Base-by-base conservation (phyloP, 2,797 vertebrate species). In the Enoplosus armatus region DNA sequence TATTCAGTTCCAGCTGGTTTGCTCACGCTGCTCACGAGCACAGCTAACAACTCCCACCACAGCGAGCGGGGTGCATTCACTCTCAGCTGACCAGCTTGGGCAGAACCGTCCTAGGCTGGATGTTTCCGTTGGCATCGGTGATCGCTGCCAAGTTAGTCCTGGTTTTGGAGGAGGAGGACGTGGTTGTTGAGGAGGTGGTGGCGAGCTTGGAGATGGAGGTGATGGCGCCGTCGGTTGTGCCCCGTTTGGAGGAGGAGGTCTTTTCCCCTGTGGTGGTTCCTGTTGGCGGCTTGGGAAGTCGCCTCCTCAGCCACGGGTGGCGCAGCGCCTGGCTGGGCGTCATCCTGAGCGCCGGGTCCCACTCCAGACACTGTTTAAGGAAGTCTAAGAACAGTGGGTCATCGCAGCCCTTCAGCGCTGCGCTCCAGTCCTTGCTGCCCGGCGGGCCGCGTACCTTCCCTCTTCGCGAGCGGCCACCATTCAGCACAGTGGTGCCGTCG, bases 51-150 rank as follows among this genome's bases (percentile, higher is more conserved):
- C 24, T 56, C 60, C 62, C 75, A 15, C 61, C 65, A 66, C 79
- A 37, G 87, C 75, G 33, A 64, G 81, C n/a, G 85, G 89, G 82
- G 83, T 60, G 84, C 78, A 29, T 37, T 86, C 72, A 75, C 76
- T 89, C 92, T 99, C 97, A 99, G 95, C 97, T 99, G 89, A 99
- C 97, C 43, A 99, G 96, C 95, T 99, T 99, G 94, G 98, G 98
- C 96, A 99, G 96, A 85, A 99, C 97, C 81, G 98, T 99, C 95
- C 98, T 95, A 72, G 98, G 96, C 93, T 99, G 98, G 94, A 99
- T 97, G 97, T 99, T 99, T 80, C 98, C 98, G 77, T 99, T 99
- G 94, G 98, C 98, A 79, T 99, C 98, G 0, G 98, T 98, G 92
- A 99, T 98, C 74, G 98, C 97, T 50, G 97, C 96, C 93, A 99